Conservation (phyloP, 2,888 invertebrate genomes). For the Xestia xanthographa region DNA sequence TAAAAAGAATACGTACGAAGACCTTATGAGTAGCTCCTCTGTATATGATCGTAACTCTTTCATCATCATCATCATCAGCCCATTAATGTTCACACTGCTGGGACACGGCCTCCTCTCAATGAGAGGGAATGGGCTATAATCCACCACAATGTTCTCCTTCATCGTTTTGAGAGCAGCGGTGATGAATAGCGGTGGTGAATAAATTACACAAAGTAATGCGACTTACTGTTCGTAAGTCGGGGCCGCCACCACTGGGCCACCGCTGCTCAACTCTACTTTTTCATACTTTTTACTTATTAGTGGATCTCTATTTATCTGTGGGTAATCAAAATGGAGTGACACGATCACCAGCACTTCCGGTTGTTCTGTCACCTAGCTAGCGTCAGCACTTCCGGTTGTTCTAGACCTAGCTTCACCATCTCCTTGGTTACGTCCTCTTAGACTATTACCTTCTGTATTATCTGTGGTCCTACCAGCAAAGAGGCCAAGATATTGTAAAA, state of each 20-base stretch:
- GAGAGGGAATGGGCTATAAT: too few relatives aligned
- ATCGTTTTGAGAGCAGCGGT: too few relatives aligned
- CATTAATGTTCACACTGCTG: too few relatives aligned
- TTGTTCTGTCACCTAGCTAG: not conserved
- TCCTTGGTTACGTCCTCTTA: not conserved
- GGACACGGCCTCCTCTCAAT: too few relatives aligned
- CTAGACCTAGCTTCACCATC: not conserved
- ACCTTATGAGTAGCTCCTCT: not conserved
- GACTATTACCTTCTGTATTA: not conserved
- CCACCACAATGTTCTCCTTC: too few relatives aligned
- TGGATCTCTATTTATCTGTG: not conserved
- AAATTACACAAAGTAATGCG: too few relatives aligned
- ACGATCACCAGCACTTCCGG: not conserved
- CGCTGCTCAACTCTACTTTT: too few relatives aligned
- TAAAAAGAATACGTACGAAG: not conserved
- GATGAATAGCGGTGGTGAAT: too few relatives aligned
- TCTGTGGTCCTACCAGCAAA: not conserved
- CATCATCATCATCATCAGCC: too few relatives aligned
- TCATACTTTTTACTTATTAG: not conserved
- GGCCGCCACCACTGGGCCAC: too few relatives aligned
- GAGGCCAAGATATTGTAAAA: not conserved
- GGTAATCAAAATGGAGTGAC: not conserved
- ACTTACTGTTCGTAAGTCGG: too few relatives aligned
- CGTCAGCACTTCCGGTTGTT: not conserved
- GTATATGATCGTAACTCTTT: too few relatives aligned